Evolutionary conservation across 2,888 invertebrate species (phyloP).

Genomic region (Deroplatys truncata): DNA sequence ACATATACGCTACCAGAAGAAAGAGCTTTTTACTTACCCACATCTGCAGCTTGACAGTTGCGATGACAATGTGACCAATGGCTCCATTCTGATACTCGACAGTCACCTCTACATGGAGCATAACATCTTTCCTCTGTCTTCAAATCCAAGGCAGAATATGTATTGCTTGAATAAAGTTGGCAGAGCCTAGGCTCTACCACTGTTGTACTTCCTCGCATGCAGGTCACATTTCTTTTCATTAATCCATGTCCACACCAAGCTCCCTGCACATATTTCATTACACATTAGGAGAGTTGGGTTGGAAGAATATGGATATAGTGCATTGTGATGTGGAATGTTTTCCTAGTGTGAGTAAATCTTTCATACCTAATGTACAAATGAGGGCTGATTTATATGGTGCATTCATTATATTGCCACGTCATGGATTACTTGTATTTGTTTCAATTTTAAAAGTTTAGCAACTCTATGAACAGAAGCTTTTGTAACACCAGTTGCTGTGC

Average conservation of each 20-base stretch:
- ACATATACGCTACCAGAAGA: background rate
- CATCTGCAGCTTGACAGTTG: conserved; percentile 34
- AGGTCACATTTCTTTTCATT: conserved; percentile 41
- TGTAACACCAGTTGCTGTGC: too few relatives aligned
- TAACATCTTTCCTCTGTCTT: conserved; percentile 38
- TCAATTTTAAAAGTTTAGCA: too few relatives aligned
- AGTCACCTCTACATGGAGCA: conserved; percentile 43
- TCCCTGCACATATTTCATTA: conserved; percentile 33
- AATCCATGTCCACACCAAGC: conserved; percentile 43
- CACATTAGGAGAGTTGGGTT: too few relatives aligned
- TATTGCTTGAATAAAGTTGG: conserved; percentile 21
- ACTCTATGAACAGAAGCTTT: too few relatives aligned
- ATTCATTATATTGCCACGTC: too few relatives aligned
- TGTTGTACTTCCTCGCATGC: conserved; percentile 38
- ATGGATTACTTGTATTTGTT: too few relatives aligned
- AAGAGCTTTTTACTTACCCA: conserved; percentile 28
- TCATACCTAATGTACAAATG: too few relatives aligned
- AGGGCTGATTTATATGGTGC: too few relatives aligned
- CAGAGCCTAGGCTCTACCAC: conserved; percentile 36
- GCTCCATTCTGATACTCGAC: conserved; percentile 44
- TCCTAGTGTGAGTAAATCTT: too few relatives aligned
- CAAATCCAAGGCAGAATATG: conserved; percentile 34
- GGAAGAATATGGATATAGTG: background rate
- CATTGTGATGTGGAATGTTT: background rate
- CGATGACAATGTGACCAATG: conserved; percentile 44